Evolutionary conservation across 2,888 invertebrate genomes (phyloP).

Genomic region (Muschampia plurimacula): DNA sequence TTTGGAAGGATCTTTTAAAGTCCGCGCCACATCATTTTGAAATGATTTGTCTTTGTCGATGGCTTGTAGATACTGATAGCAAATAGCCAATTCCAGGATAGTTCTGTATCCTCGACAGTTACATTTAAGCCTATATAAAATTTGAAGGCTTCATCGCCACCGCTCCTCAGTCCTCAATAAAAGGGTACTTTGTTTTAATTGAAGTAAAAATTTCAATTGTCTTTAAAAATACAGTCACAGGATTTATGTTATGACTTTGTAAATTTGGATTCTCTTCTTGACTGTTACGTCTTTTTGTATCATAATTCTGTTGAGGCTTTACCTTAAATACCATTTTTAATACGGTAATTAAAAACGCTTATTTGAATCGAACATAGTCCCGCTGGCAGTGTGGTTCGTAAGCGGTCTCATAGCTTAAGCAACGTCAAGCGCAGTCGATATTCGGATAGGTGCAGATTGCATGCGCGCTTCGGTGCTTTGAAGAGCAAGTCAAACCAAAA

Average conservation of each 20-base stretch:
- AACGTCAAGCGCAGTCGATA: too few relatives aligned
- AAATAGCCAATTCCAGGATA: not conserved
- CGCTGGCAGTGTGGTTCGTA: too few relatives aligned
- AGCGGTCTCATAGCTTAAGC: too few relatives aligned
- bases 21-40: not conserved
- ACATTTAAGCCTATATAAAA: not conserved
- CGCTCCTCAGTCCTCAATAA: not conserved
- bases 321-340: too few relatives aligned
- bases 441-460: too few relatives aligned
- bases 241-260: not conserved
- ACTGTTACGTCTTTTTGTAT: not conserved
- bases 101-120: not conserved
- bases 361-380: too few relatives aligned
- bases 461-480: too few relatives aligned
- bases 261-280: not conserved
- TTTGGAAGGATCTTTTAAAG: too few relatives aligned
- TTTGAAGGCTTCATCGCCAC: not conserved
- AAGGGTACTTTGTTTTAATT: not conserved
- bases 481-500: too few relatives aligned
- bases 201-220: not conserved
- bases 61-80: not conserved
- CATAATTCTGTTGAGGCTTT: too few relatives aligned
- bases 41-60: not conserved
- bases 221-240: not conserved
- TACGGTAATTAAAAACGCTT: too few relatives aligned